These are phyloP conservation scores for Oreotrochilus melanogaster DNA, from an alignment of 2,113 vertebrate species.

Conservation along the genomic window DNA sequence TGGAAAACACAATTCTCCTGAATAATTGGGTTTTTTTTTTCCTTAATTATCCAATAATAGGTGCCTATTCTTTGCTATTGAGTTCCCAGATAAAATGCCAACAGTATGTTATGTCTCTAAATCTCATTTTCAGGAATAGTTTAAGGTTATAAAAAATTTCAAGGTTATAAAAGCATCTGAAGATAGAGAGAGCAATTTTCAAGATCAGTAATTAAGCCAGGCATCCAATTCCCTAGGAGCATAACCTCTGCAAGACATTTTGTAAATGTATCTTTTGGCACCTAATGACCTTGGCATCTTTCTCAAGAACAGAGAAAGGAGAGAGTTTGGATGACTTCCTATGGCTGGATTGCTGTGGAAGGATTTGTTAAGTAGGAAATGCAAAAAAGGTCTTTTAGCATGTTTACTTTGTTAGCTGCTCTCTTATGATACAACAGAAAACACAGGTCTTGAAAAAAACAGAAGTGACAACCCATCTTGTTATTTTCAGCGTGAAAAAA, in stretches of 20 bases:
- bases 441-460: not conserved
- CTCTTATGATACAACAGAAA: not conserved
- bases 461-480: not conserved
- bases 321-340: not conserved
- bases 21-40: conserved; percentile 47
- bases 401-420: conserved; percentile 21
- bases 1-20: not conserved
- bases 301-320: not conserved
- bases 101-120: not conserved
- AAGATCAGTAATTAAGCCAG: conserved; percentile 35
- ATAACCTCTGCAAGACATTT: conserved; percentile 32
- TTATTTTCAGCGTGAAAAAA: not conserved
- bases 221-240: conserved; percentile 48
- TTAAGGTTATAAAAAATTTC: conserved; percentile 35
- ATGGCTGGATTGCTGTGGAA: not conserved
- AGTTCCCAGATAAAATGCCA: conserved; percentile 31
- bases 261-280: conserved; percentile 52
- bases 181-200: conserved; percentile 53
- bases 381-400: not conserved
- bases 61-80: not conserved
- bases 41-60: conserved; percentile 63
- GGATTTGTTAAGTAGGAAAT: not conserved
- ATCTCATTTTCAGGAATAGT: conserved; percentile 27
- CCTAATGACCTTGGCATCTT: conserved; percentile 59
- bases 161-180: conserved; percentile 32